Evolutionary conservation across 2,113 vertebrate genomes (phyloP), one percentile per base, ranked within the genome.

Genomic region (Lagopus muta): DNA sequence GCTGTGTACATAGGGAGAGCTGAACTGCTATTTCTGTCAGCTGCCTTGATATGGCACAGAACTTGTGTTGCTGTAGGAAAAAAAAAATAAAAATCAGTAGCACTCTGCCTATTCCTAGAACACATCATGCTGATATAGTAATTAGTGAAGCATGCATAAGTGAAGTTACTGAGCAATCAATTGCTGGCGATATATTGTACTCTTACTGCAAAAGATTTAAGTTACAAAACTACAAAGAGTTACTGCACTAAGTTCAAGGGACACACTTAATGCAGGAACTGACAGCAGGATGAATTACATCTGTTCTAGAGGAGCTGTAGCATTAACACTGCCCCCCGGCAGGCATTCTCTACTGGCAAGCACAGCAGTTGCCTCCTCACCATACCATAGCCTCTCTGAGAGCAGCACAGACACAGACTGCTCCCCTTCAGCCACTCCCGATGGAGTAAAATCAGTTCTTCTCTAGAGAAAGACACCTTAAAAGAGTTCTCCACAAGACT

Each of bases 11-110:
- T 3, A 61, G 15, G 34, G 69, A 57, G 30, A 16, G 10, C 19
- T 36, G 1, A 0, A 5, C 43, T 62, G 21, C 64, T 18, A 15
- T 1, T 65, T 54, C 70, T 62, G 1, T 3, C 7, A 14, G 52
- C 8, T 80, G 47, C 77, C 17, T 75, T 72, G 43, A 21, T 22
- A 40, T 13, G 2, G 43, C 64, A 22, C 43, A 55, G 47, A 73
- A 22, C 36, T 73, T 3, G 17, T 73, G 19, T 48, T 16, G 14
- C 27, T 54, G 52, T 28, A 27, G 52, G 15, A 54, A 54, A 54
- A 54, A 15, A 42, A 43, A 42, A 42, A 42, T 17, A 54, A 54
- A 28, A 54, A 54, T 54, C 28, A 54, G 52, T 28, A 10, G 52
- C 10, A 8, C 27, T 54, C 34, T 70, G 0, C 36, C 38, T 38